Conservation (phyloP, 2,888 invertebrate genomes). For the Drosophila fungiperda region DNA sequence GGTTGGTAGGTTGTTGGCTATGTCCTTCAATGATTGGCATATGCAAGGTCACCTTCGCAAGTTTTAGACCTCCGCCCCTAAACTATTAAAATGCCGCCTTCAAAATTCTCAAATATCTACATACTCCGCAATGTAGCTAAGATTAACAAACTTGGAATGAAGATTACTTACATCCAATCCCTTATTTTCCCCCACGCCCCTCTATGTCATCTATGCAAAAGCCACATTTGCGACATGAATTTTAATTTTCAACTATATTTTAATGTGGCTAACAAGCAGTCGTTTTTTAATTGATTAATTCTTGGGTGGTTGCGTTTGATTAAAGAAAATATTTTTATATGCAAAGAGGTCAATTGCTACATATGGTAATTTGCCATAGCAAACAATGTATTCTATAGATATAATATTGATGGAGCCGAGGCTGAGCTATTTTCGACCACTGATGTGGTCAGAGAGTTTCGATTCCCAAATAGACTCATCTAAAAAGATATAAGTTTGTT, state of each 20-base stretch:
- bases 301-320: constrained; percentile 71
- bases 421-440: constrained; percentile 55
- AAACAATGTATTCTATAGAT: constrained; percentile 32
- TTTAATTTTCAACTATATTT: constrained; percentile 79
- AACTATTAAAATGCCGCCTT: too few species aligned
- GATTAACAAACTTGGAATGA: background rate
- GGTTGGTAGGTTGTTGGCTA: too few species aligned
- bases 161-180: too few species aligned
- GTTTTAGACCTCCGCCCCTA: too few species aligned
- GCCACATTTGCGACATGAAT: constrained; percentile 65
- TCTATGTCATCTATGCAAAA: constrained; percentile 8
- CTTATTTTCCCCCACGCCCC: too few species aligned
- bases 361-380: constrained; percentile 74
- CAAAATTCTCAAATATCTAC: background rate
- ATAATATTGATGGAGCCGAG: constrained; percentile 17
- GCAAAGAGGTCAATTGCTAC: constrained; percentile 78
- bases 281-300: constrained; percentile 77
- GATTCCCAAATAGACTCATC: background rate
- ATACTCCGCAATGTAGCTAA: background rate
- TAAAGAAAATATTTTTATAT: constrained; percentile 73
- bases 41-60: too few species aligned
- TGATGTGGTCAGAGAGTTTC: constrained; percentile 33
- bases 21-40: too few species aligned
- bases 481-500: background rate
- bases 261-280: constrained; percentile 74